Evolutionary conservation across 2,888 invertebrate species (phyloP).

Genomic region (Drosophila putrida): DNA sequence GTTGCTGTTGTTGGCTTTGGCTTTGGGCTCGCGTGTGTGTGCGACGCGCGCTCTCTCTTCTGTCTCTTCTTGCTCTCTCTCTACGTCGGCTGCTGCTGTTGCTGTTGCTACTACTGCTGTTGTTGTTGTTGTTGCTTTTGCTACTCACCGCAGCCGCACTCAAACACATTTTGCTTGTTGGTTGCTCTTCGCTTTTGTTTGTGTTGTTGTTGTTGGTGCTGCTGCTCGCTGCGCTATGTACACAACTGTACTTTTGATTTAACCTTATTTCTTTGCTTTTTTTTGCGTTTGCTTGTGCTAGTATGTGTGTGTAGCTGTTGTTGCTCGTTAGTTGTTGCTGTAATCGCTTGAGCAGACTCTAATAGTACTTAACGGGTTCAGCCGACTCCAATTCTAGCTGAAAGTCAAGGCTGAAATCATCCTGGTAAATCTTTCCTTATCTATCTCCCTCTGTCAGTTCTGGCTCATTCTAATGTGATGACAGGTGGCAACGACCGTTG

Average conservation of each 20-base stretch:
- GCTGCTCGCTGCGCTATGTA: slow-evolving; percentile 79
- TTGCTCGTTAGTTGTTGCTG: slow-evolving; percentile 51
- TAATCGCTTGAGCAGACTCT: slow-evolving; percentile 55
- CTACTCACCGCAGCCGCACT: slow-evolving; percentile 73
- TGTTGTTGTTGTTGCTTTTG: slow-evolving; percentile 50
- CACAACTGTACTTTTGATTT: slow-evolving; percentile 84
- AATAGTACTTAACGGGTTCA: slow-evolving; percentile 32
- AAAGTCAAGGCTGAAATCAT: slow-evolving; percentile 37
- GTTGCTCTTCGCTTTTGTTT: slow-evolving; percentile 79
- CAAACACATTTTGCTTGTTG: slow-evolving; percentile 76
- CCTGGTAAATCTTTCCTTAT: slow-evolving; percentile 27
- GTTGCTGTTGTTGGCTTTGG: slow-evolving; percentile 50
- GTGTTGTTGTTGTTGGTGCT: slow-evolving; percentile 66
- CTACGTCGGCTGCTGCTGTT: slow-evolving; percentile 36
- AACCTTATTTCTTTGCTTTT: slow-evolving; percentile 81
- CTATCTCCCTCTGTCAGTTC: background rate
- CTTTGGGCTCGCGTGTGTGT: slow-evolving; percentile 71
- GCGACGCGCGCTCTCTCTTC: slow-evolving; percentile 69
- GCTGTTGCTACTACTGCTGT: slow-evolving; percentile 43
- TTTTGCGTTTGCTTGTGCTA: slow-evolving; percentile 55
- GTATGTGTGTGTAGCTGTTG: slow-evolving; percentile 40
- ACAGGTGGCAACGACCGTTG: slow-evolving; percentile 57
- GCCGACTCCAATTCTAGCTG: slow-evolving; percentile 9
- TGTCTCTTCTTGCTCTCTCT: slow-evolving; percentile 50
- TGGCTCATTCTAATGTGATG: slow-evolving; percentile 13